Base-by-base conservation (phyloP, 2,113 vertebrate genomes). In the Pedionomus torquatus region DNA sequence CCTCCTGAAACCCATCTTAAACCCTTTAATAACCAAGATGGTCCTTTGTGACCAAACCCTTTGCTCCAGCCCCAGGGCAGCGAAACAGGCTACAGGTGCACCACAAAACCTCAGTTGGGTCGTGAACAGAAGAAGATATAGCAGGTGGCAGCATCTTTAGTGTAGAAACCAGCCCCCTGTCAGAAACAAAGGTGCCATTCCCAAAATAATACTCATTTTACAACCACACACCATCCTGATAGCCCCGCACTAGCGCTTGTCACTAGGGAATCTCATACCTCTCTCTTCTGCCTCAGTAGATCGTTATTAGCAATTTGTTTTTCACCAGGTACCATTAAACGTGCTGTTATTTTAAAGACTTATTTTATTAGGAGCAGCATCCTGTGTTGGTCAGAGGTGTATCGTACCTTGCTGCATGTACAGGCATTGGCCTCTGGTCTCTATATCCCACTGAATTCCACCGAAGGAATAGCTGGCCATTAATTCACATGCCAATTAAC, bases 401-500 rank as follows among this genome's bases (percentile, higher is more conserved):
- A 3, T 41, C 23, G 6, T 57, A 33, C 66, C 17, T 78, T 5
- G 49, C 79, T 17, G 51, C 13, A 2, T 24, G 30, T 51, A 5
- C 26, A 35, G 60, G 20, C 43, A 21, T 55, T 11, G 30, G 23
- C 39, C 85, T 71, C 52, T 83, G 33, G 41, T 77, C 58, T 71
- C 44, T 39, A 4, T 5, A 74, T 6, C 64, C 46, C 55, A 13
- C 2, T 44, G 43, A 74, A 60, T 16, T 28, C 66, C 24, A 7
- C 17, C 10, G 24, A 72, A 88, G 48, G 39, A 69, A 44, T 18
- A 61, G 30, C 60, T 82, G 87, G 30, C 30, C 60, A 15, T 39
- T 71, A 89, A 94, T 93, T 89, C 79, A 26, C 20, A 1, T 7
- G 24, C 21, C 43, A 76, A 90, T 80, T 90, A 88, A 48, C 17